Percentiles rank a stretch among this genome's conserved stretches.
These are phyloP conservation scores for Caranx melampygus DNA, from an alignment of 2,113 vertebrate genomes.

Conservation along the genomic window DNA sequence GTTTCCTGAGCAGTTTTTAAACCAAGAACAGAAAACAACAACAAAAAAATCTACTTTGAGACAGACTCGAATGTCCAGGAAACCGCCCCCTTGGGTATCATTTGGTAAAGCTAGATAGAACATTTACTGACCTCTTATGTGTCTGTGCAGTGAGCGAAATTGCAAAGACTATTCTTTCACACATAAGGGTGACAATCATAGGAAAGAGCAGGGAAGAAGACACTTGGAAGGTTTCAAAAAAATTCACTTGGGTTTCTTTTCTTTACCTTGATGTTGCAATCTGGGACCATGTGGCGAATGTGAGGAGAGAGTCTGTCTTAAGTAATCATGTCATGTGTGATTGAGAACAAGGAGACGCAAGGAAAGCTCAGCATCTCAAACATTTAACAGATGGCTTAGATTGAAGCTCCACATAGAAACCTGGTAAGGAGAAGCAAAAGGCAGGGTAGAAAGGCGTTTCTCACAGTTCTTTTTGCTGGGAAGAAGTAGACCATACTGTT, in stretches of 20 bases:
- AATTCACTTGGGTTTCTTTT: constrained; percentile 64
- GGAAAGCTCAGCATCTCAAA: constrained; percentile 3
- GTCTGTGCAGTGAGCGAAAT: constrained; percentile 47
- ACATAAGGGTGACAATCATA: constrained; percentile 52
- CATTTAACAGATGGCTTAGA: constrained; percentile 46
- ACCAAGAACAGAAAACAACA: constrained; percentile 20
- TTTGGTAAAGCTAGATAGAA: constrained; percentile 70
- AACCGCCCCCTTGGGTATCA: constrained; percentile 52
- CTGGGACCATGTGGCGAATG: constrained; percentile 32
- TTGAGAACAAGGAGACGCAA: constrained; percentile 1
- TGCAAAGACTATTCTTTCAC: constrained; percentile 43
- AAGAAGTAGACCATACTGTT: constrained; percentile 55
- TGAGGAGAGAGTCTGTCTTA: constrained; percentile 20
- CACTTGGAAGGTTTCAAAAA: constrained; percentile 57
- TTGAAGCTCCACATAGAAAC: constrained; percentile 29
- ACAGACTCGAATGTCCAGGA: constrained; percentile 59
- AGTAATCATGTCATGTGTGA: neutral
- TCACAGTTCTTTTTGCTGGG: constrained; percentile 58
- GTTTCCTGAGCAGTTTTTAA: constrained; percentile 61
- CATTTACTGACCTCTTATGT: constrained; percentile 44
- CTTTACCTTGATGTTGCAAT: constrained; percentile 38
- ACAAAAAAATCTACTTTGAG: constrained; percentile 21
- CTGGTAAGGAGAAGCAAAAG: constrained; percentile 43
- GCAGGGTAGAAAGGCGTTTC: constrained; percentile 40
- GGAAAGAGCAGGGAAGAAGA: constrained; percentile 53